Evolutionary conservation across 2,113 vertebrate genomes (phyloP), one percentile per base, ranked within the genome.

Genomic region (Halcyon malimbica): DNA sequence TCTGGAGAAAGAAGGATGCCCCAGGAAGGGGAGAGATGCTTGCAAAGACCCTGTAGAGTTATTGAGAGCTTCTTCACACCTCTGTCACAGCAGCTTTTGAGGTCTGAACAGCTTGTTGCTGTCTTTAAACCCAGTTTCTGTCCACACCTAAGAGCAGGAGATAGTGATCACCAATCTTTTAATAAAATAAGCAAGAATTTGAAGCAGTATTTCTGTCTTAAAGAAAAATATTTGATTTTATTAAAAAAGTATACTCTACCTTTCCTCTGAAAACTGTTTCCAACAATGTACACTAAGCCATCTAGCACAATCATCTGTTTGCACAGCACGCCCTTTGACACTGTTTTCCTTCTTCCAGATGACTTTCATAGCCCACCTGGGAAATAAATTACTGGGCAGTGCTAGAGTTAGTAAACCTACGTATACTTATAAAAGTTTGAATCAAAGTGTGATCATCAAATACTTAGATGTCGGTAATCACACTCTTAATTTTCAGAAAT

Each of bases 321-420:
- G 59, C 42, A 87, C 83, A 92, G 93, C 48, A 91, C 95, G 56
- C 44, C 75, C 62, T 90, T 44, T 83, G 78, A 96, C 74, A 60
- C 46, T 70, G 48, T 39, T 89, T 91, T 70, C 63, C 68, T 93
- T 94, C 83, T 94, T 96, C 79, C 93, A 95, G 77, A 80, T 88
- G 56, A 80, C 81, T 95, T 97, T 93, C 1, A 0, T 67, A 68
- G 78, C 56, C 73, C 91, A 85, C 39, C 65, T 89, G 93, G 89
- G 94, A 94, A 97, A 95, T 93, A 86, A 95, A 94, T 93, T 90
- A 83, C 75, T 65, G 62, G 83, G 89, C 81, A 94, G 53, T 46
- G 46, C 70, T 85, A 53, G 76, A 96, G 91, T 93, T 84, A 84
- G n/a, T 82, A 96, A 95, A 83, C 17, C 44, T 90, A 59, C 53